Base-by-base conservation (phyloP, 2,888 invertebrate species). In the Acanthacorydalis orientalis region DNA sequence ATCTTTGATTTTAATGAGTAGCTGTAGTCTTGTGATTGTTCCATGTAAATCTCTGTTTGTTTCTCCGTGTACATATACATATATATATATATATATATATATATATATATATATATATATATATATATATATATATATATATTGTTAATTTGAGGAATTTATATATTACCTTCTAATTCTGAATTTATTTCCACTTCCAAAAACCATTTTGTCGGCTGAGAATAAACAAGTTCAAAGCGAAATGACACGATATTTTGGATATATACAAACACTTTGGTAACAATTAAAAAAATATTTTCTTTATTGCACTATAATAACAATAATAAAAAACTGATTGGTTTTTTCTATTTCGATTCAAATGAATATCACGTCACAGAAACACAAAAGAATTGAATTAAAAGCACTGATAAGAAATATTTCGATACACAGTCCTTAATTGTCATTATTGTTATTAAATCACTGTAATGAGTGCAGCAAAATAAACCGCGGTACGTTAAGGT, bases 111-210 rank as follows among this genome's bases (percentile, higher is more conserved):
- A 23, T 23, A 23, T 23, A 23, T 23, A 23, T 23, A 23, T 23
- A 23, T 23, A 23, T 23, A 23, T 23, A 6, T 23, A 6, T 23
- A 6, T 23, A 6, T 23, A 6, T 23, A 6, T 23, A 6, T 23
- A 6, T 23, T 23, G 23, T 23, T 2, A 23, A 23, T 23, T 23
- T 23, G 6, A 23, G 6, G 23, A 23, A 23, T 23, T 23, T 23
- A 23, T 23, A 23, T 23, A 23, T 54, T 68, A 73, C 73, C 73
- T 72, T 60, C 72, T 64, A 53, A 73, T 70, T 47, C 71, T 63
- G 60, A 73, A 73, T 57, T 72, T 73, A 58, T 70, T 72, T 53
- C 68, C 64, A 54, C 63, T 64, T 47, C 66, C 65, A 51, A 66
- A 66, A 50, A 66, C 64, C 66, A 66, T 66, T 47, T 51, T 57